Evolutionary conservation across 2,113 vertebrate genomes (phyloP), one percentile per base, ranked within the genome.

Genomic region (Sylvia atricapilla): DNA sequence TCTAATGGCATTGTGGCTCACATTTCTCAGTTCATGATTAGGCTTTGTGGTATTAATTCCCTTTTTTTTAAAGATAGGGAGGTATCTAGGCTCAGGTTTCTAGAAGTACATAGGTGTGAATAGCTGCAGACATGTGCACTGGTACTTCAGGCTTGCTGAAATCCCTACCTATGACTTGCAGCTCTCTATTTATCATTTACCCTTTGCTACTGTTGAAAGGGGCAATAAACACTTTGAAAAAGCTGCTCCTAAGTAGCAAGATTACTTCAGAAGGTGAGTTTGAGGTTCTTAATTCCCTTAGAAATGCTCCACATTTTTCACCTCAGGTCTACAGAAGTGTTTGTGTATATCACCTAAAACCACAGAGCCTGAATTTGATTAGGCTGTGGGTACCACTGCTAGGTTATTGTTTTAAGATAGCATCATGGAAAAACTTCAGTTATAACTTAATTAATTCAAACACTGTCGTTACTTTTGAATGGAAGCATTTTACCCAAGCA

Each of bases 361-460:
- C 93, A 85, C 93, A 91, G 82, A 91, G 74, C 59, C 91, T 95
- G 96, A 85, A 95, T 91, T 89, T 87, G 91, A 93, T 95, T 94
- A 95, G 59, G 63, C 63, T 79, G 67, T 10, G 84, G 63, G 74
- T 95, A 91, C 70, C 58, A 66, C 49, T 46, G 55, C 53, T 85
- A 55, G 69, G 70, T 95, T 95, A 91, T 91, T 95, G 72, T 90
- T 95, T 78, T 95, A 89, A 94, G 96, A 95, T 95, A 91, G 43
- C 59, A 96, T 95, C 93, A 25, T 85, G 70, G 39, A 93, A 90
- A 89, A 94, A 86, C 91, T 95, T 95, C 93, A 89, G 84, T 89
- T 95, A 84, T 63, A 87, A 95, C 84, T 93, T 94, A 82, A 95
- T 96, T 94, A 92, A 85, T 91, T 85, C 88, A 87, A 95, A 94